A percentile compares a stretch with the other conserved stretches of the same genome.
Evolutionary conservation across 2,797 vertebrate genomes (phyloP).

Genomic region (Nothura maculosa): DNA sequence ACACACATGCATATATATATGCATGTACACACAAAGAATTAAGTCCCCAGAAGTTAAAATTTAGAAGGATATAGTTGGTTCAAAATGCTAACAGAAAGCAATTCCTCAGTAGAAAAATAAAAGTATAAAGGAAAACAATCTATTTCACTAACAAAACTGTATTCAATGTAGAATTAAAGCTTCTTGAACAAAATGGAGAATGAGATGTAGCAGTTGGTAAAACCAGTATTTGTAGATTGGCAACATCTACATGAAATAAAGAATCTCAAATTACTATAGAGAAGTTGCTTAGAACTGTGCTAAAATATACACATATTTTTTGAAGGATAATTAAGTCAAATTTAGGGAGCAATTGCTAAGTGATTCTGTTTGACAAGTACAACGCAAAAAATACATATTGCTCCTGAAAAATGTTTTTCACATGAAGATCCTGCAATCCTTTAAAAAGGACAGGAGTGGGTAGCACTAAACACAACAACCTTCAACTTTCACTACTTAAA

Average conservation of each 20-base stretch:
- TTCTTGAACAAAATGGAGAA: conserved; percentile 4
- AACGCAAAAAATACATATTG: neutral
- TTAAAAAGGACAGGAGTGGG: neutral
- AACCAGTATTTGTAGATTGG: conserved; percentile 15
- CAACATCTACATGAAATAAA: neutral
- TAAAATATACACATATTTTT: neutral
- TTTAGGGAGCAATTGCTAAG: neutral
- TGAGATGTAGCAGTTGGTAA: neutral
- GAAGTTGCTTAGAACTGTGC: neutral
- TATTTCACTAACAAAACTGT: neutral
- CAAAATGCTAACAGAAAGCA: neutral
- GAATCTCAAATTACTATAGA: neutral
- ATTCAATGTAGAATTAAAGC: conserved; percentile 6
- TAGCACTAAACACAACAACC: neutral
- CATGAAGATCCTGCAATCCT: neutral
- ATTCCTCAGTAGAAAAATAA: conserved; percentile 1
- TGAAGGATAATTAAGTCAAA: neutral
- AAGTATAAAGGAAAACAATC: neutral
- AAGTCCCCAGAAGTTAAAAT: neutral
- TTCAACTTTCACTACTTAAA: neutral
- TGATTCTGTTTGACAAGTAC: neutral
- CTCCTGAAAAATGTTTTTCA: neutral
- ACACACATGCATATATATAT: neutral
- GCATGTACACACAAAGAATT: neutral
- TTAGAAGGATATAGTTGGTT: neutral